Evolutionary conservation across 2,888 invertebrate genomes (phyloP), one percentile per base, ranked within the genome.

Genomic region (Cecidostiba fungosa): DNA sequence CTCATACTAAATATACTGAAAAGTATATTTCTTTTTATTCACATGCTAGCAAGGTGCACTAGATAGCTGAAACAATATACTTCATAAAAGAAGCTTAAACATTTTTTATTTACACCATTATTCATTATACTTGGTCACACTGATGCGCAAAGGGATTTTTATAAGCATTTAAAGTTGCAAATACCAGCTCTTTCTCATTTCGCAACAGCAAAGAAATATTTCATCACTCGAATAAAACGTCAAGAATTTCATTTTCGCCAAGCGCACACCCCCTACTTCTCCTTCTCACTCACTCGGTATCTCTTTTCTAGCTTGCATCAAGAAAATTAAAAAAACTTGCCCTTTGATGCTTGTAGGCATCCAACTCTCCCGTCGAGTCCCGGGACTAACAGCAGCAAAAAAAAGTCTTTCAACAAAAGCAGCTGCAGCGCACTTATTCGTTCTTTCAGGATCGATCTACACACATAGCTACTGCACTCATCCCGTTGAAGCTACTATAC

Each of bases 321-420:
- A 70, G 39, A 70, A 70, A 47, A 73, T 73, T 73, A 73, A 73
- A 73, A n/a, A 66, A 66, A 66, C 66, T 66, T 66, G 66, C 66
- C 66, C 66, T 66, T 66, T 66, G 66, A 66, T 29, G 66, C 29
- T 66, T 29, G 66, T 26, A 29, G 26, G 66, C 66, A 14, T 66
- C 66, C 26, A 70, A 70, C 70, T 29, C 19, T 39, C n/a, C 12
- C n/a, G 73, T 16, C 73, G 19, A n/a, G 23, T 73, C 43, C 26
- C n/a, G 19, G 26, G 14, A 66, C 73, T 43, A 73, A 43, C 43
- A 23, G 73, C 26, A 72, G 6, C 39, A 72, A 72, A 72, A 73
- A 72, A 43, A 36, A 43, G 23, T 43, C 12, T 43, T 73, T 36
- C 10, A 73, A 73, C 23, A 39, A 73, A 73, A 73, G 43, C 73